Conservation (phyloP, 1,140 invertebrate genomes). For the Metaphire vulgaris region DNA sequence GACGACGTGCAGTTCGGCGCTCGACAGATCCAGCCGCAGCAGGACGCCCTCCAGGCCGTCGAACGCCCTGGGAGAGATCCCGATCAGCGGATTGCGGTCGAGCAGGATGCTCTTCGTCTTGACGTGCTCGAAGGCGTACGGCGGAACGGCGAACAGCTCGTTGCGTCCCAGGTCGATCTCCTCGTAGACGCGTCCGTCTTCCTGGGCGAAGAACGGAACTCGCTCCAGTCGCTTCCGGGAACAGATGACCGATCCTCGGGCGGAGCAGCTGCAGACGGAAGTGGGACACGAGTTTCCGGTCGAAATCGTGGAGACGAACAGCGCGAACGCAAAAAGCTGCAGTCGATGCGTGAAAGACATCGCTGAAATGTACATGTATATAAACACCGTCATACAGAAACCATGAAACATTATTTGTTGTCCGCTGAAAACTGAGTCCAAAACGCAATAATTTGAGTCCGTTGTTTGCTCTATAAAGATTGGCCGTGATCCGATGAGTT, state of each 20-base stretch:
- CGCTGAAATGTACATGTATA: too few species aligned
- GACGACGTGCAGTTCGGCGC: slow-evolving; percentile 14
- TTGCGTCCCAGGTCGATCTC: slow-evolving; percentile 20
- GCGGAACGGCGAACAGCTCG: slow-evolving; percentile 15
- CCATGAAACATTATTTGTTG: too few species aligned
- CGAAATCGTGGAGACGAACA: too few species aligned
- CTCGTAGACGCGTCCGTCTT: not conserved
- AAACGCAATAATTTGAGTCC: too few species aligned
- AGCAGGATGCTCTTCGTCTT: slow-evolving; percentile 10
- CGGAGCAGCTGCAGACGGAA: slow-evolving; percentile 16
- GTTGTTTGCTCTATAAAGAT: too few species aligned
- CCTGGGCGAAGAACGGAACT: slow-evolving; percentile 15
- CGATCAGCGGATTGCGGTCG: slow-evolving; percentile 23
- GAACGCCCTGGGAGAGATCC: slow-evolving; percentile 22
- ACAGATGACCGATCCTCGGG: not conserved
- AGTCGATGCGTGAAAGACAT: too few species aligned
- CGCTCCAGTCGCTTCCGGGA: slow-evolving; percentile 4
- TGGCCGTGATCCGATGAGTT: too few species aligned
- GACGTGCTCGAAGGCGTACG: slow-evolving; percentile 16
- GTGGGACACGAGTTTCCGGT: slow-evolving; percentile 1
- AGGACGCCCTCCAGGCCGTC: slow-evolving; percentile 13
- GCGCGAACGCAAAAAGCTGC: too few species aligned
- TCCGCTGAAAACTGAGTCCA: too few species aligned
- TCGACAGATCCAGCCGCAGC: not conserved
- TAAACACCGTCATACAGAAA: too few species aligned